Evolutionary conservation across 2,888 invertebrate species (phyloP), one percentile per base, ranked within the genome.

Genomic region (Calameuta filiformis): DNA sequence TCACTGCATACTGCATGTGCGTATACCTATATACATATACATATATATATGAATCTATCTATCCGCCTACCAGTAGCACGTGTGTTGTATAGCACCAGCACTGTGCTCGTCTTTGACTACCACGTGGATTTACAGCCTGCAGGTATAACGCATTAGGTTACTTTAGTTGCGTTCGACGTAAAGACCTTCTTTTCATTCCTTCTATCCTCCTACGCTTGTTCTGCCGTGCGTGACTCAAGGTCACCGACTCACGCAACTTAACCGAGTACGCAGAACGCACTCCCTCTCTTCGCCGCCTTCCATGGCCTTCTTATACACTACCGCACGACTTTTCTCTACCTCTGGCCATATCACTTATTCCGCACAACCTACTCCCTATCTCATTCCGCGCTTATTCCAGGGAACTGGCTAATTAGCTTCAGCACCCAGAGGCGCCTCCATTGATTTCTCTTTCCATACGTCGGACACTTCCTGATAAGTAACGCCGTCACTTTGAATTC

Each of bases 191-290:
- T 79, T 80, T 80, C 79, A 79, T 78, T 79, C 79, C 82, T 35
- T n/a, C 35, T 4, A 31, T 40, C 73, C 35, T 75, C 77, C 35
- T 77, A 35, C 77, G 56, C 40, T 71, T 75, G 37, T 69, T 74
- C 30, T 74, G 76, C 79, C 83, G 81, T 86, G 85, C 86, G 85
- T 87, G 87, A 86, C 84, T 86, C 86, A 86, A 87, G 87, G 87
- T 86, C 84, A 83, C 81, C 83, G 83, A 23, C 56, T 56, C 56
- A 56, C 56, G 56, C 56, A 56, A 56, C 56, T 23, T 56, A 56
- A 56, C 56, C 56, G 56, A 56, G 56, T 23, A 56, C 56, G 56
- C 56, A 23, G 56, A 56, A 56, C 2, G 56, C 56, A 56, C 56
- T 35, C 56, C 56, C 23, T 56, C 40, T 40, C 40, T 40, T 15